phyloP scores from a whole-genome alignment of 2,113 vertebrate species.

The Nerophis lumbriciformis region DNA sequence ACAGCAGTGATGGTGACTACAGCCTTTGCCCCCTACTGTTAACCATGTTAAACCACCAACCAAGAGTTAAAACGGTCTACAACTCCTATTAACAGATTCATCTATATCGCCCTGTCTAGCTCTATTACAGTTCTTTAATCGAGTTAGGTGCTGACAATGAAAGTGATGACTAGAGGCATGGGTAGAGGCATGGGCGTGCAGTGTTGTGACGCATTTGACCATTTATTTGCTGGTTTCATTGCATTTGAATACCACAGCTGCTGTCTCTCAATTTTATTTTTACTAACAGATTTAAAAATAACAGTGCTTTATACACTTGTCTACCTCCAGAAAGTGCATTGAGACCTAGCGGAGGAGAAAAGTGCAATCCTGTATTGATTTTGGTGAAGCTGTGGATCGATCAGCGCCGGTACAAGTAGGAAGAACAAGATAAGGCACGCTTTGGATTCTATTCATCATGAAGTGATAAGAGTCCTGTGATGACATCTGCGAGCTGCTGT shows the following conservation, averaged over 20 bases:
- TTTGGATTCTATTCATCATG: conserved; percentile 64
- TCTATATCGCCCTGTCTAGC: neutral
- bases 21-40: conserved; percentile 24
- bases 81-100: conserved; percentile 33
- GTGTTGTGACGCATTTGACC: conserved; percentile 72
- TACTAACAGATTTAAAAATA: conserved; percentile 40
- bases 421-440: conserved; percentile 65
- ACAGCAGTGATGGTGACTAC: conserved; percentile 25
- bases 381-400: conserved; percentile 53
- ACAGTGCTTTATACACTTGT: conserved; percentile 42
- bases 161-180: conserved; percentile 77
- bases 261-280: conserved; percentile 76
- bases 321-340: conserved; percentile 45
- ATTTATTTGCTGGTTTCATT: conserved; percentile 64
- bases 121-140: conserved; percentile 38
- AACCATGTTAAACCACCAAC: conserved; percentile 30
- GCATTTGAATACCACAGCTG: conserved; percentile 81
- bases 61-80: neutral
- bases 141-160: conserved; percentile 70
- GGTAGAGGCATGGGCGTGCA: conserved; percentile 45
- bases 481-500: conserved; percentile 57
- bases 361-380: conserved; percentile 69
- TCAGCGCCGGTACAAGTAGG: conserved; percentile 54
- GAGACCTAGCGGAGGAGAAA: conserved; percentile 60
- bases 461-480: conserved; percentile 60